Base-by-base conservation (phyloP, 2,888 invertebrate genomes). In the Stenoptilia bipunctidactyla region DNA sequence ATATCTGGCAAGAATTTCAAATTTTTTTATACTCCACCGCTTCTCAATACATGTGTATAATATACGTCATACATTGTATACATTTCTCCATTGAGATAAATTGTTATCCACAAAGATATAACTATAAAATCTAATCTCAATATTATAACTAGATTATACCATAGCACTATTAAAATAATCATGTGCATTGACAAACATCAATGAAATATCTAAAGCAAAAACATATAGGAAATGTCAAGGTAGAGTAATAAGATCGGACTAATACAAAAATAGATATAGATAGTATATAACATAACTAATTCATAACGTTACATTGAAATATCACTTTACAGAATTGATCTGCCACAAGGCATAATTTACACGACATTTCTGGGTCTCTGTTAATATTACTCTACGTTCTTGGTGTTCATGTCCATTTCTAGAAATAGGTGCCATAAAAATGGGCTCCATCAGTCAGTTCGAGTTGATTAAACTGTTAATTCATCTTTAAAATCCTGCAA, bases 41-140 rank as follows among this genome's bases (percentile, higher is more conserved):
- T 57, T 51, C 55, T 55, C 50, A 53, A 56, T 60, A 59, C 58
- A 55, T 49, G 53, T 56, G 56, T 62, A 61, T 62, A 62, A 61
- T 62, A 72, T 67, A 71, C 61, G 55, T 63, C 73, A 30, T 30
- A 75, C 52, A 66, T 61, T 68, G 71, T 73, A 75, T 72, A 76
- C 69, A 61, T 70, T 52, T 66, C 65, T 61, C 61, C 61, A 63
- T 68, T 66, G 59, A 61, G 64, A 68, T 67, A 70, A 71, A 73
- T 66, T 61, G 61, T 64, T 68, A 73, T 59, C 62, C 66, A 67
- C 70, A 70, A 66, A 66, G 61, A 66, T 69, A 65, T 69, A 69
- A 64, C 70, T 76, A 73, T 76, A 71, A 66, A 74, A 71, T 75
- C 73, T 79, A 79, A 74, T 70, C 62, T 75, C 73, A 63, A 58